Conservation (phyloP, 2,113 vertebrate genomes). For the Cryptotis parvus region DNA sequence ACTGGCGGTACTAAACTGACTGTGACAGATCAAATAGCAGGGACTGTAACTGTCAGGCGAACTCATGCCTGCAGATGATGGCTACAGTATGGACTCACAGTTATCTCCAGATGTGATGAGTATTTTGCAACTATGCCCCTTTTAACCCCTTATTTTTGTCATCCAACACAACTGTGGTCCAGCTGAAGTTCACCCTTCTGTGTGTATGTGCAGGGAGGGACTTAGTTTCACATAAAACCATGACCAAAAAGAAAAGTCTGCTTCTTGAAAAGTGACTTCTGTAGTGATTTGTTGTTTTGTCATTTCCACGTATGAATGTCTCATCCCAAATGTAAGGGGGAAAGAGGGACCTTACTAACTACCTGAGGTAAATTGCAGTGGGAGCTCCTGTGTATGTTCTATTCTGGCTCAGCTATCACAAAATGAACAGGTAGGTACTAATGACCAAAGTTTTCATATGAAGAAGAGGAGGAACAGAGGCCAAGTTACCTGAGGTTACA, state of each 20-base stretch:
- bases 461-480: slow-evolving; percentile 53
- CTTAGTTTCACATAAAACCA: background rate
- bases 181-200: background rate
- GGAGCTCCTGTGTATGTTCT: background rate
- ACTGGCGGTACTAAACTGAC: background rate
- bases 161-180: background rate
- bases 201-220: background rate
- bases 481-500: slow-evolving; percentile 22
- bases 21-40: background rate
- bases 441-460: slow-evolving; percentile 48
- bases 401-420: slow-evolving; percentile 28
- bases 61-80: background rate
- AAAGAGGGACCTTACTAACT: slow-evolving; percentile 50
- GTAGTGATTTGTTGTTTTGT: slow-evolving; percentile 48
- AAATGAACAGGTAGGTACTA: slow-evolving; percentile 35
- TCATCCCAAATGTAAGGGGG: slow-evolving; percentile 56
- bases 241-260: slow-evolving; percentile 47
- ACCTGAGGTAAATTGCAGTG: background rate
- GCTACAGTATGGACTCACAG: background rate
- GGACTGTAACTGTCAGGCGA: background rate
- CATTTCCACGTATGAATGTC: slow-evolving; percentile 53
- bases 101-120: background rate
- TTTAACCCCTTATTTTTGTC: slow-evolving; percentile 5
- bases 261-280: slow-evolving; percentile 35
- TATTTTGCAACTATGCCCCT: background rate